A percentile compares a stretch with the other conserved stretches of the same genome.
Conservation (phyloP, 2,797 vertebrate genomes). For the Chiropotes sagulatus region DNA sequence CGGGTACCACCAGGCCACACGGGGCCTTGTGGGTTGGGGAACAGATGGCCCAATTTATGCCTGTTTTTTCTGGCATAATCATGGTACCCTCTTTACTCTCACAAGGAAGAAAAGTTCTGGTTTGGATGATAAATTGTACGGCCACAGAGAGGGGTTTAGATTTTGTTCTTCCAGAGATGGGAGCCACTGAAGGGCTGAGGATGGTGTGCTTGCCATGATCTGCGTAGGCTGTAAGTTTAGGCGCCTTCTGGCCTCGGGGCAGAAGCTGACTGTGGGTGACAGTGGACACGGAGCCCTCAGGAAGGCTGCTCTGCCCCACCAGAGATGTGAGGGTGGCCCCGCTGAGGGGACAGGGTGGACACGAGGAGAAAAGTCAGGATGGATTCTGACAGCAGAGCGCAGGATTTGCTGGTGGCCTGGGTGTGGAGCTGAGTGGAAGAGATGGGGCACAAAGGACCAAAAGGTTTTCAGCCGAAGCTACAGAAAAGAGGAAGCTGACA, state of each 20-base stretch:
- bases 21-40: background rate
- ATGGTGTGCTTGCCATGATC: too few species aligned
- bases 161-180: background rate
- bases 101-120: background rate
- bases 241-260: rapidly evolving
- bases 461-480: background rate
- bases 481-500: background rate
- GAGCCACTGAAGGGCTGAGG: background rate
- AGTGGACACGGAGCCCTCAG: background rate
- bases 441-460: background rate
- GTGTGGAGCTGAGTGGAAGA: background rate
- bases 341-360: background rate
- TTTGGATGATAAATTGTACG: background rate
- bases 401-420: background rate
- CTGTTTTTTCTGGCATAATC: background rate
- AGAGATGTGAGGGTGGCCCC: background rate
- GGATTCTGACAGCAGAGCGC: background rate
- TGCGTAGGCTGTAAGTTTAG: background rate
- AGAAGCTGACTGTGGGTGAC: background rate
- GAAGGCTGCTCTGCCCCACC: background rate
- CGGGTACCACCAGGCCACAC: background rate
- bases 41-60: rapidly evolving
- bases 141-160: background rate
- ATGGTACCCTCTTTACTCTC: background rate
- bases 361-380: background rate